Evolutionary conservation across 2,113 vertebrate species (phyloP), one percentile per base, ranked within the genome.

Genomic region (Channa argus): DNA sequence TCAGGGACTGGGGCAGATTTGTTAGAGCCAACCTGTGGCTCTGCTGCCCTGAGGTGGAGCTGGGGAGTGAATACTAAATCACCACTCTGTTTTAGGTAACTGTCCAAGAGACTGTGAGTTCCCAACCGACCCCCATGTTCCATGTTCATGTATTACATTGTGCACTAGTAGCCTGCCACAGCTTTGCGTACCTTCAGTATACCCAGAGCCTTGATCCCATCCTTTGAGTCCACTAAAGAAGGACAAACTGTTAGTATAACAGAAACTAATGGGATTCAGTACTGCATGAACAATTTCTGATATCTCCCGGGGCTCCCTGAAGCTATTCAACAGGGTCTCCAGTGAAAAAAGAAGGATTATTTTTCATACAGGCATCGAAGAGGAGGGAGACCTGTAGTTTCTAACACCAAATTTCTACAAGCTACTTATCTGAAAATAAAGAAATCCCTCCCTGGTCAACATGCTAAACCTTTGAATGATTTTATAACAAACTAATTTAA

Each of bases 131-230:
- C 89, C 39, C 71, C 12, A 24, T 76, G 67, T 67, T 88, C 84
- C 82, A 81, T 88, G 91, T 89, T 87, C 84, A 92, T 89, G 85
- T 90, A 79, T 24, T 24, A 87, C 87, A 88, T 88, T 89, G 78
- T 54, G 50, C 4, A 24, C 84, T 81, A 83, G 84, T 66, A 45
- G 53, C 43, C 70, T 54, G 85, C 74, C 91, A 87, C 47, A 52
- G 68, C 55, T 51, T 67, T 58, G 50, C 55, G 74, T 79, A 59
- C 75, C 72, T 14, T 1, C 24, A 24, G 24, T 24, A n/a, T 12
- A 66, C 55, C 50, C 71, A 52, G 15, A 79, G 61, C 69, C 64
- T 49, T 56, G 63, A 62, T 79, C 52, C 68, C 71, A 68, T 73
- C 50, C 12, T 43, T 63, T 69, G 78, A 85, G 90, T 86, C 39